These are phyloP conservation scores for Phenganax subtilis DNA, from an alignment of 92 coral and sea anemone genomes.

Conservation along the genomic window DNA sequence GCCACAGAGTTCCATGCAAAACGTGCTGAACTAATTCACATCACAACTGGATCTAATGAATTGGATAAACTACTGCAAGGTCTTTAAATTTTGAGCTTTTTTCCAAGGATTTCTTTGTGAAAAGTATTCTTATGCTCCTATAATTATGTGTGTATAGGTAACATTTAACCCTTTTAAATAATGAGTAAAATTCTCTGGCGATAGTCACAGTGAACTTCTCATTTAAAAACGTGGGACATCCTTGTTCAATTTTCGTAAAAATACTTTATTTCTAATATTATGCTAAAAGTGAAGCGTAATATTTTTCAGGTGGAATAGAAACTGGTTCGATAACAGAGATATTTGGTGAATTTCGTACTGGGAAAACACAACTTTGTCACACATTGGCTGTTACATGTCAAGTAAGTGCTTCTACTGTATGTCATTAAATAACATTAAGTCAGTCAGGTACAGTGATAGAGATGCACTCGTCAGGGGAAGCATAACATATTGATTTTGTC, in stretches of 20 bases:
- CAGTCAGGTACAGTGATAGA: too few relatives aligned
- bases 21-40: slow-evolving; percentile 78
- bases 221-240: too few relatives aligned
- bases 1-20: slow-evolving; percentile 97
- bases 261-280: too few relatives aligned
- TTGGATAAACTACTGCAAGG: slow-evolving; percentile 96
- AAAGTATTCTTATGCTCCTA: not conserved
- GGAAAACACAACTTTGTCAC: slow-evolving; percentile 96
- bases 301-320: slow-evolving; percentile 78
- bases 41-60: slow-evolving; percentile 96
- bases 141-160: too few relatives aligned
- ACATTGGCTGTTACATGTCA: slow-evolving; percentile 96
- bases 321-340: slow-evolving; percentile 95
- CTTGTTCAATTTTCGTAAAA: too few relatives aligned
- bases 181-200: too few relatives aligned
- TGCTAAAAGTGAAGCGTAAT: too few relatives aligned
- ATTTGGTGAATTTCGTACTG: slow-evolving; percentile 99
- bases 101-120: not conserved
- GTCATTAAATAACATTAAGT: too few relatives aligned
- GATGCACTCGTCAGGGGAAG: too few relatives aligned
- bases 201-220: too few relatives aligned
- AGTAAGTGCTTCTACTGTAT: slow-evolving; percentile 33
- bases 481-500: too few relatives aligned
- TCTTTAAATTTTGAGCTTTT: not conserved
- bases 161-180: too few relatives aligned